Conservation (phyloP, 2,888 invertebrate genomes). For the Athalia circularis region DNA sequence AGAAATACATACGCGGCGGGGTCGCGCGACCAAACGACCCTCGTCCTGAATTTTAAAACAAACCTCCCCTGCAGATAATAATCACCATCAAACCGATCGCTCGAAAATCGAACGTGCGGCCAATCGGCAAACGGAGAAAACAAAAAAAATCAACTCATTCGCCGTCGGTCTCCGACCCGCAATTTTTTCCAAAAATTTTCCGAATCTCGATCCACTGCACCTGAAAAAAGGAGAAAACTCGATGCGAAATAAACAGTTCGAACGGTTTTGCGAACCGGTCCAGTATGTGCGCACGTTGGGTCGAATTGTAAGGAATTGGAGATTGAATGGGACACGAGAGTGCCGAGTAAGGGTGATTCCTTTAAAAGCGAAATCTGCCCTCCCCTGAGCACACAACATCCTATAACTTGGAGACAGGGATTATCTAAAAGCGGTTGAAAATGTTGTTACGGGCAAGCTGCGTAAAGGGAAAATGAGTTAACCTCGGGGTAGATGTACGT, state of each 20-base stretch:
- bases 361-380: slow-evolving; percentile 31
- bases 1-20: not conserved
- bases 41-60: slow-evolving; percentile 10
- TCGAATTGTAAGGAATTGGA: slow-evolving; percentile 39
- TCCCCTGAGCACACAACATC: not conserved
- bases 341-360: not conserved
- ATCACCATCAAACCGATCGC: not conserved
- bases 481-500: slow-evolving; percentile 13
- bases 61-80: not conserved
- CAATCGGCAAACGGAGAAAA: not conserved
- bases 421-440: slow-evolving; percentile 45
- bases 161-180: no score
- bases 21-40: not conserved
- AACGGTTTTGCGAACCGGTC: not conserved
- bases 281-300: not conserved
- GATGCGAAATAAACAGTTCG: not conserved
- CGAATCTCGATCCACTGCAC: no score
- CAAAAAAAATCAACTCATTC: no score
- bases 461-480: slow-evolving; percentile 43
- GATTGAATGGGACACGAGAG: slow-evolving; percentile 38
- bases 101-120: not conserved
- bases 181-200: no score
- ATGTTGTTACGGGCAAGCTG: slow-evolving; percentile 41
- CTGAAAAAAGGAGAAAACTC: no score
- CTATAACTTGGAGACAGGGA: not conserved